Base-by-base conservation (phyloP, 92 coral and sea anemone genomes). In the Metridium senile region DNA sequence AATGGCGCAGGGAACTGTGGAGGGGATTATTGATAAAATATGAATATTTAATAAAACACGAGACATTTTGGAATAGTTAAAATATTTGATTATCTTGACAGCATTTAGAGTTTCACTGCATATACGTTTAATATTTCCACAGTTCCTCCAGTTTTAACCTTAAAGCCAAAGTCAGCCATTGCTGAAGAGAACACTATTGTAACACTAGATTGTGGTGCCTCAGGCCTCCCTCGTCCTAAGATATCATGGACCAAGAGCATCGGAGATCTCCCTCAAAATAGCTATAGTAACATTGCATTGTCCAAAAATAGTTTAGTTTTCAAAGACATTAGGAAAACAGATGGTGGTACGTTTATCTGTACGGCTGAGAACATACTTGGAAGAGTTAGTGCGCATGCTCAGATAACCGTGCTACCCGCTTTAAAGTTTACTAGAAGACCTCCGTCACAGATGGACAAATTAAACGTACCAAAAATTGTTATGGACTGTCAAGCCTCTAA, bases 111-210 rank as follows among this genome's bases (percentile, higher is more conserved):
- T 7, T 45, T 7, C 16, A 45, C 7, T 16, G 1, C 20, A 71
- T 32, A 20, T 39, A 9, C 13, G 2, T 2, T 1, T 68, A 0
- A 25, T 72, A 16, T 71, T 16, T 23, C 10, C 56, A 6, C 46
- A 84, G 89, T 71, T 65, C 74, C 74, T 0, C 74, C 89, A 6
- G 3, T 1, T 26, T 70, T 84, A 17, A 54, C 30, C 31, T 49
- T 26, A 23, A 62, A 49, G 33, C 84, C 81, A 6, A 76, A 70
- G 27, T 74, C 84, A 8, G 72, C 66, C 22, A 78, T 72, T 10
- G 63, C 58, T 51, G 89, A 84, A 65, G 89, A 84, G 49, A 72
- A 72, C 53, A 46, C 74, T 17, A 78, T 77, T 66, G 76, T 73
- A 30, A 72, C 34, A 47, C 47, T 73, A 45, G 32, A 33, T 58